phyloP scores from a whole-genome alignment of 2,113 vertebrate genomes.

The Periophthalmodon schlosseri region DNA sequence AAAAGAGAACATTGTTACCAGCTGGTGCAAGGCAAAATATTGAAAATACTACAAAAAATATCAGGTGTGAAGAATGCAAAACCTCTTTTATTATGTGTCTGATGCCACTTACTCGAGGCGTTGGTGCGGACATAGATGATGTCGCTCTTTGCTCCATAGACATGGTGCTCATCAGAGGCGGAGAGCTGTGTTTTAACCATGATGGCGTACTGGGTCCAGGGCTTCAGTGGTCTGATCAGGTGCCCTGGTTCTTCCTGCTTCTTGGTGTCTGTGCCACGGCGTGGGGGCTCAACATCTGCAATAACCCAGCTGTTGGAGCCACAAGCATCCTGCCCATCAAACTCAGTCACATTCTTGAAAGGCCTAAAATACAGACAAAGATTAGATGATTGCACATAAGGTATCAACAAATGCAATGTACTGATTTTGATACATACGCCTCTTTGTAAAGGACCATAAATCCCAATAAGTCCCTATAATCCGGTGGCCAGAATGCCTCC shows the following conservation, averaged over 20 bases:
- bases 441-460: constrained; percentile 99
- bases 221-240: constrained; percentile 87
- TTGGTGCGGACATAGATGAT: constrained; percentile 95
- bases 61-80: neutral
- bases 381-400: neutral
- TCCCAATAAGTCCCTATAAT: constrained; percentile 93
- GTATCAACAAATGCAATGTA: neutral
- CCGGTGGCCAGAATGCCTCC: constrained; percentile 91
- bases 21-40: neutral
- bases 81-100: neutral
- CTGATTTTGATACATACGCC: constrained; percentile 83
- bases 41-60: neutral
- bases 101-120: constrained; percentile 83
- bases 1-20: neutral
- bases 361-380: constrained; percentile 73
- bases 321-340: constrained; percentile 94
- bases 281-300: constrained; percentile 89
- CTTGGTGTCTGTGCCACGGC: constrained; percentile 78
- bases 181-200: constrained; percentile 96
- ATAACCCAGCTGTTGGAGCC: constrained; percentile 97
- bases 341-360: constrained; percentile 92
- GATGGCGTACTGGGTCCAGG: constrained; percentile 96
- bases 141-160: constrained; percentile 92
- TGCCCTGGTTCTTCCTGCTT: constrained; percentile 78
- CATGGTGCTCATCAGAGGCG: constrained; percentile 88